Evolutionary conservation across 1,140 invertebrate species (phyloP), one percentile per base, ranked within the genome.

Genomic region (Drosophila simulans): DNA sequence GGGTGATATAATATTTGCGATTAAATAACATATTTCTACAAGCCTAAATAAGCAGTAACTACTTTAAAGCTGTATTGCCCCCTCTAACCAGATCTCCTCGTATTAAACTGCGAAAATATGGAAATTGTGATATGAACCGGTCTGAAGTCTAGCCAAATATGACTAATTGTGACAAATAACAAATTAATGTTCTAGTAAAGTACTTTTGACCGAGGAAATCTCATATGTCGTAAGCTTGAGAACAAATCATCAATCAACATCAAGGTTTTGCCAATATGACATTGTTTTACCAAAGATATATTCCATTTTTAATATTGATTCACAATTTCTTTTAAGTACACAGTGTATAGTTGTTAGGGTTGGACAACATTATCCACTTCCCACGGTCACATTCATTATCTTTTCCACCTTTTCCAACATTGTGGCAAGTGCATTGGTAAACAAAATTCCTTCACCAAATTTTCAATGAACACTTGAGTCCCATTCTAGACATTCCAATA

Each of bases 401-500:
- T 3, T 5, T 17, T 13, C 13, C 43, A 22, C 2, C 11, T 8
- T 31, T 8, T 5, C 15, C n/a, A 25, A 20, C 20, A 12, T 25
- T 49, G 13, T 25, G 3, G 22, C 22, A n/a, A 27, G 27, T 48
- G 8, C 27, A 49, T 49, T 17, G 13, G n/a, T 40, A 40, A 12
- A 27, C n/a, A 13, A 27, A 17, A 27, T 27, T n/a, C 22, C 11
- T 37, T 54, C 17, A 13, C 25, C 1, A 0, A 31, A 8, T 22
- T 58, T 57, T 31, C 25, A 11, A 39, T 60, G 22, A 11, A 17
- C 58, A 60, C 49, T 60, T 39, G 31, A 56, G 17, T 60, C 34
- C 42, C 35, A 42, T 3, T 49, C 60, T n/a, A 51, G 31, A 51
- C 45, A 60, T 63, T 42, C 37, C 27, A 27, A 68, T 68, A 68